These are phyloP conservation scores for Xestia xanthographa DNA, from an alignment of 2,888 invertebrate genomes.

Conservation along the genomic window DNA sequence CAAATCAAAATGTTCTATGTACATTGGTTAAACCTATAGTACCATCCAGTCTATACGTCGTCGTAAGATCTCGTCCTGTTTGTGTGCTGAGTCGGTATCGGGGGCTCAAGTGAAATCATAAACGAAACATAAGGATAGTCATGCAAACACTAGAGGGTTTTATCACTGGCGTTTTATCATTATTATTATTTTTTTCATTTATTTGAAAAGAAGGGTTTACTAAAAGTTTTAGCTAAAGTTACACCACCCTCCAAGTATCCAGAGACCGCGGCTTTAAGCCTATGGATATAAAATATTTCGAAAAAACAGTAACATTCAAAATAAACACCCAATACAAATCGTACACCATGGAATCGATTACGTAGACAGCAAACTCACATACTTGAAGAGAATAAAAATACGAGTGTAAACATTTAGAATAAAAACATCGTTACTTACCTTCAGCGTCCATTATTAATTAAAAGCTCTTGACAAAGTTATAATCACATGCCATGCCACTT, in stretches of 20 bases:
- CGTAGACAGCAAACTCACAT: constrained; percentile 72
- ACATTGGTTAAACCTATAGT: constrained; percentile 73
- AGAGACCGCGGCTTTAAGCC: constrained; percentile 65
- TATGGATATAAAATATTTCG: constrained; percentile 45
- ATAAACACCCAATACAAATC: constrained; percentile 73
- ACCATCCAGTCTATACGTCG: constrained; percentile 73
- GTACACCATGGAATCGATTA: constrained; percentile 87
- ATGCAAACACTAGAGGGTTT: constrained; percentile 84
- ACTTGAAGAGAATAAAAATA: constrained; percentile 64
- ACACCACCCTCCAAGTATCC: constrained; percentile 89
- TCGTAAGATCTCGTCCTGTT: constrained; percentile 79
- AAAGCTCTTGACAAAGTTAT: constrained; percentile 65
- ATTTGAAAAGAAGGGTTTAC: constrained; percentile 66
- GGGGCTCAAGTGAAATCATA: constrained; percentile 88
- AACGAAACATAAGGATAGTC: constrained; percentile 85
- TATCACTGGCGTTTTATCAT: constrained; percentile 71
- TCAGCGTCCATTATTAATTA: constrained; percentile 67
- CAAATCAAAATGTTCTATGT: constrained; percentile 75
- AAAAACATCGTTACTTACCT: constrained; percentile 83
- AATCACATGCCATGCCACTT: constrained; percentile 83
- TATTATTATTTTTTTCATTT: constrained; percentile 67
- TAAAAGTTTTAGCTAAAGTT: constrained; percentile 55
- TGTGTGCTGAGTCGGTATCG: constrained; percentile 88
- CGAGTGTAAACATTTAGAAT: constrained; percentile 67
- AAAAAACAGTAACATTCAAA: constrained; percentile 68